Base-by-base conservation (phyloP, 2,113 vertebrate species). In the Tragelaphus buxtoni region DNA sequence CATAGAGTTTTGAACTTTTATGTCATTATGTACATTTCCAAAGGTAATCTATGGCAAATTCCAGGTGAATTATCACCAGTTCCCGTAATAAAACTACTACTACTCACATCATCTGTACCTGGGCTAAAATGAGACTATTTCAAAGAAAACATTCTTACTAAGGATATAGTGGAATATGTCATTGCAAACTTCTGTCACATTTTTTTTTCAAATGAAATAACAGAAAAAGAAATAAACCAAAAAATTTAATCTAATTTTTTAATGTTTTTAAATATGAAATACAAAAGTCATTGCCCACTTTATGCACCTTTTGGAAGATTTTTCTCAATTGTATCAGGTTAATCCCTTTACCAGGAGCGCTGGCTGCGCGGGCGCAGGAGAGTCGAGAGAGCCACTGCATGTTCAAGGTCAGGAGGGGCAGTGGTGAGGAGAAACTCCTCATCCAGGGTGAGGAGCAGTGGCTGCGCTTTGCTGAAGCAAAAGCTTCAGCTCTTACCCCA, bases 361-460 rank as follows among this genome's bases (percentile, higher is more conserved):
- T 30, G 28, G 12, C 28, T 30, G 12, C 0, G 0, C 0, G 0
- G 58, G 28, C 1, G 1, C 30, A 61, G 58, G 58, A 61, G 12
- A 1, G 28, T 11, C 0, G 1, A 28, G 58, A 60, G 58, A 28
- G 5, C 26, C 28, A 61, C 6, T 14, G 5, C 28, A 61, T 0
- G 5, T 14, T 61, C 58, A 61, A 30, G 28, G 58, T 61, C 28
- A 61, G 5, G 28, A 61, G 28, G 58, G 58, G 12, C 5, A 1
- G 58, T 3, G 0, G 58, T 61, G 26, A 30, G 28, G 58, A 30
- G 58, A 61, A 30, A 61, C 12, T 12, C 0, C 58, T 13, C 10
- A 0, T 61, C 58, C 58, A 61, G 30, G 28, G 28, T 61, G 30
- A 61, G 58, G 5, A 30, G 12, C 26, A 61, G 5, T 0, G 2